A percentile compares a stretch with the other conserved stretches of the same genome.
Conservation (phyloP, 2,888 invertebrate genomes). For the Lycocerus yunnanus region DNA sequence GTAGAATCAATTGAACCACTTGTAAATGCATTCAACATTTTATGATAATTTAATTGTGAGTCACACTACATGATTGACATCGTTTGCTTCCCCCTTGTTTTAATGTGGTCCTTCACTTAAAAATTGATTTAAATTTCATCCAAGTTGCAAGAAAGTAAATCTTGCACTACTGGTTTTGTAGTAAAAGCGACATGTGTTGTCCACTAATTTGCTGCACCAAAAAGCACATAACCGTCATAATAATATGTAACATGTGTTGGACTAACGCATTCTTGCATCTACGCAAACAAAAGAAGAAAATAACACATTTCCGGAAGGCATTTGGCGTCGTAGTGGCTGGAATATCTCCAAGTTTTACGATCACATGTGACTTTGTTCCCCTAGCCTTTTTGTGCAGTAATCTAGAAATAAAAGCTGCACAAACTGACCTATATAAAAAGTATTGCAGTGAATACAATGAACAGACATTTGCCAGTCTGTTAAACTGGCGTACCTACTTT, state of each 20-base stretch:
- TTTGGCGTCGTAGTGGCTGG: constrained; percentile 13
- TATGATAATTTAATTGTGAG: constrained; percentile 3
- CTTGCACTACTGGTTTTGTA: neutral
- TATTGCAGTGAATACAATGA: neutral
- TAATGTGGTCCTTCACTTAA: neutral
- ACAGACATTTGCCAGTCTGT: neutral
- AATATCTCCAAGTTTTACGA: constrained; percentile 14
- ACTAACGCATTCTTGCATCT: constrained; percentile 13
- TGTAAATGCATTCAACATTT: neutral
- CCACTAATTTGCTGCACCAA: constrained; percentile 24
- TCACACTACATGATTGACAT: neutral
- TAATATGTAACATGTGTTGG: constrained; percentile 22
- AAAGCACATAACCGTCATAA: neutral
- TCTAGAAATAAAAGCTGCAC: neutral
- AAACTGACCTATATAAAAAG: constrained; percentile 2
- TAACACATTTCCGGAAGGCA: constrained; percentile 16
- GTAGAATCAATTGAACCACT: neutral
- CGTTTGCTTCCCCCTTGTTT: neutral
- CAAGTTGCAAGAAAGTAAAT: neutral
- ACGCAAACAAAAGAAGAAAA: constrained; percentile 9
- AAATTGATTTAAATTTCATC: neutral
- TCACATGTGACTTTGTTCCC: neutral
- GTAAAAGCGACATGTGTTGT: constrained; percentile 13
- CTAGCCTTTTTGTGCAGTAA: neutral
- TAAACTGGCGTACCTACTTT: neutral